phyloP scores from a whole-genome alignment of 37 sponge, comb jelly and placozoan species.

The Axinella damicornis region DNA sequence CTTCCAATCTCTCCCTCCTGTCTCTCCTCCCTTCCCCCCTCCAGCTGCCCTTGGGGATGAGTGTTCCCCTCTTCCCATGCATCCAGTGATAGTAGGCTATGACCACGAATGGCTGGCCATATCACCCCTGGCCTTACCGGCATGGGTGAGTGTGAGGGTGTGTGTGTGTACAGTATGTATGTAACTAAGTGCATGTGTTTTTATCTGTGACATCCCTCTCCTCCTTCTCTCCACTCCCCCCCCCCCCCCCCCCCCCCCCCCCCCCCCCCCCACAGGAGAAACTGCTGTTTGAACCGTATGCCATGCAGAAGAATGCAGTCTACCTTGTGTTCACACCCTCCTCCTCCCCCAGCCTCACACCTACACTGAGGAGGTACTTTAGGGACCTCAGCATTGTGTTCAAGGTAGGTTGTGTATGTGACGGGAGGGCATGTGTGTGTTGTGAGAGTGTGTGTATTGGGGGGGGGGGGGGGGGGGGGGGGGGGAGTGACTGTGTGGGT shows the following conservation, averaged over 20 bases:
- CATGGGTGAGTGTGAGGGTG: constrained; percentile 63
- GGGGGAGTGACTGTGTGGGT: too few species aligned
- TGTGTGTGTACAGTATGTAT: too few species aligned
- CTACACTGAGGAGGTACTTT: constrained; percentile 48
- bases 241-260: too few species aligned
- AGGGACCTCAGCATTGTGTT: constrained; percentile 67
- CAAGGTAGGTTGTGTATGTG: constrained; percentile 41
- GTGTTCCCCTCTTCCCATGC: constrained; percentile 73
- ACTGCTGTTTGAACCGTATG: constrained; percentile 76
- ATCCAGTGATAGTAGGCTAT: constrained; percentile 72
- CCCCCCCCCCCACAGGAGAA: constrained; percentile 51
- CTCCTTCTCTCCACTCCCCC: too few species aligned
- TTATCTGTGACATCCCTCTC: too few species aligned
- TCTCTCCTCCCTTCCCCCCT: not conserved
- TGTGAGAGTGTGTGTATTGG: too few species aligned
- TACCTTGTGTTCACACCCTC: constrained; percentile 61
- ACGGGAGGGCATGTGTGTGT: not conserved
- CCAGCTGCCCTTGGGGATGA: constrained; percentile 75
- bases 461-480: too few species aligned
- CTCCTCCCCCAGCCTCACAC: not conserved
- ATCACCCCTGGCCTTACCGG: constrained; percentile 63
- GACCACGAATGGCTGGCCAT: constrained; percentile 80
- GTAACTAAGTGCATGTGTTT: too few species aligned
- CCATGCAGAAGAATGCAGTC: constrained; percentile 58
- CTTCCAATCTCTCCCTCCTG: not conserved